These are phyloP conservation scores for Nephrotoma appendiculata DNA, from an alignment of 2,888 invertebrate genomes.

Conservation along the genomic window DNA sequence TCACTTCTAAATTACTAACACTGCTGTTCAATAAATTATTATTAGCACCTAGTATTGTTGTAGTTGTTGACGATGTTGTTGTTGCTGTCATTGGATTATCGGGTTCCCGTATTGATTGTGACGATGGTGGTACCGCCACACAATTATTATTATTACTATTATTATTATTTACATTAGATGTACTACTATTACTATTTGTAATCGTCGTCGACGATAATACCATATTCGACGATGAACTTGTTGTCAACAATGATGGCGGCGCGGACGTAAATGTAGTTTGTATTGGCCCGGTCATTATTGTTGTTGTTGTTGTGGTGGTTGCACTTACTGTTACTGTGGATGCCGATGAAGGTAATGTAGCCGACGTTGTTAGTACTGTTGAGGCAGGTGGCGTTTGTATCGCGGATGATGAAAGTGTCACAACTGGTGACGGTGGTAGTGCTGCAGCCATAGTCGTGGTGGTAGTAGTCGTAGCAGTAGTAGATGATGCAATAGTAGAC, in stretches of 20 bases:
- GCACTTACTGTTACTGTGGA: conserved; percentile 3
- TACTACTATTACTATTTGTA: neutral
- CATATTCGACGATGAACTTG: neutral
- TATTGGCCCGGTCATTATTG: neutral
- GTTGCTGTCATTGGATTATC: conserved; percentile 20
- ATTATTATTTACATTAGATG: neutral
- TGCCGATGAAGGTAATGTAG: neutral
- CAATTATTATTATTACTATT: neutral
- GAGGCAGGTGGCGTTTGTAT: neutral
- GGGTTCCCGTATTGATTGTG: conserved; percentile 14
- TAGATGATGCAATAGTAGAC: conserved; percentile 4
- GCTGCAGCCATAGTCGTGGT: conserved; percentile 9
- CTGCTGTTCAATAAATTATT: neutral
- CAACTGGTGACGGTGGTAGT: conserved; percentile 1
- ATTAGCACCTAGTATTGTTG: conserved; percentile 1
- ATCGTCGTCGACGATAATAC: neutral
- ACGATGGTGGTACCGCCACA: neutral
- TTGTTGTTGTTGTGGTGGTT: conserved; percentile 7
- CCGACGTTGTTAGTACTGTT: neutral
- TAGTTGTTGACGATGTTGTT: conserved; percentile 14
- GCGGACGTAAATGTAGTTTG: neutral
- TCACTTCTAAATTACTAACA: neutral
- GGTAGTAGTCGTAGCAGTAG: conserved; percentile 10
- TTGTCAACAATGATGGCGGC: neutral
- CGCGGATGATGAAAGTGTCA: neutral